Evolutionary conservation across 2,113 vertebrate genomes (phyloP), one percentile per base, ranked within the genome.

Genomic region (Nibea coibor): DNA sequence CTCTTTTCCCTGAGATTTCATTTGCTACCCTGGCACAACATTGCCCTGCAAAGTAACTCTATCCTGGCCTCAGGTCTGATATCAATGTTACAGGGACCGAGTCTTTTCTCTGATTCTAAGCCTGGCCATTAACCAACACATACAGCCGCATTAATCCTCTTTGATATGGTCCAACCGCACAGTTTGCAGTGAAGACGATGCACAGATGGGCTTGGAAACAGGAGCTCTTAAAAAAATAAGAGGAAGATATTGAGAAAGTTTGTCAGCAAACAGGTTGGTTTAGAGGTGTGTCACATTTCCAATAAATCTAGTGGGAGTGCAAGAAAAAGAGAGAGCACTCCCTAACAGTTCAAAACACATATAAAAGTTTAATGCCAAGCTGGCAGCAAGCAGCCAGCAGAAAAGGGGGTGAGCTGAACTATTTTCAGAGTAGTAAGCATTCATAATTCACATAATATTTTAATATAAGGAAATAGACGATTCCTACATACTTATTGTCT

Each of bases 381-480:
- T 92, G 82, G 82, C 81, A 93, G 89, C 73, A 58, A 83, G 84
- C 63, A 85, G 78, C 81, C 66, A 28, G 83, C 78, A 88, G 86
- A 81, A 62, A 39, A 84, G 75, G 72, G 73, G 84, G 91, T 70
- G 81, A 90, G 80, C 53, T 77, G 76, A 91, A 92, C 85, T 92
- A 92, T 92, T 91, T 93, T 92, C 84, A 88, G 88, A 84, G 86
- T n/a, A 69, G 75, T 88, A 88, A 87, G 88, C 82, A 92, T 93
- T 86, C 83, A 94, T 93, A 93, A 94, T 94, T 93, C 81, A 94
- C 81, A 91, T 91, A 91, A 87, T 77, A 87, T 84, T 89, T 93
- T 91, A 77, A 82, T 83, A 72, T 78, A 72, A 81, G 70, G 75
- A 85, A 88, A 88, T 57, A 67, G 56, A 85, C 65, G 43, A 68